A percentile compares a stretch with the other conserved stretches of the same genome.
Conservation (phyloP, 2,888 invertebrate species). For the Apotomis turbidana region DNA sequence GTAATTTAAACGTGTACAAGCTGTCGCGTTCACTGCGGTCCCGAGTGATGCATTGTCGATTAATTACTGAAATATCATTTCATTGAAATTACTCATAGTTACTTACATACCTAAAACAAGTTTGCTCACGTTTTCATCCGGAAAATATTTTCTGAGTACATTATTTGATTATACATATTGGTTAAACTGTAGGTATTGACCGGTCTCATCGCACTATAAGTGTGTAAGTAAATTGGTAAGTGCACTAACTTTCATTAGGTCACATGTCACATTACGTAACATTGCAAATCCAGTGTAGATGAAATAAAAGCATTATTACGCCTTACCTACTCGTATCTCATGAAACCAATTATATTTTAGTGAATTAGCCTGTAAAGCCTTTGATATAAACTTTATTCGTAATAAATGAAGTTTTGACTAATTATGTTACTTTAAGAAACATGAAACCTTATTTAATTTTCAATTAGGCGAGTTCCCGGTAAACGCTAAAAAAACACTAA, state of each 20-base stretch:
- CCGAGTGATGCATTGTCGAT: neutral
- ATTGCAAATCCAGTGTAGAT: no score
- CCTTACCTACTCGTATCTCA: no score
- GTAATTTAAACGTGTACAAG: neutral
- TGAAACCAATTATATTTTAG: neutral
- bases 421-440: conserved; percentile 3
- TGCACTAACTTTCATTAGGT: no score
- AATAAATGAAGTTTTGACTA: neutral
- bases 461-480: neutral
- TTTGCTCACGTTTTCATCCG: neutral
- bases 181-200: no score
- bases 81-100: neutral
- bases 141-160: neutral
- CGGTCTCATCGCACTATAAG: no score
- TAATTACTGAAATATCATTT: no score
- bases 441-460: conserved; percentile 4
- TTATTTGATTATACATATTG: no score
- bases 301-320: no score
- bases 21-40: neutral
- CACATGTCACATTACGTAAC: no score
- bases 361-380: neutral
- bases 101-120: no score
- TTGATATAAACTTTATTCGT: neutral
- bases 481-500: neutral
- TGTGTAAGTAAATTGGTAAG: no score